Evolutionary conservation across 1,140 invertebrate species (phyloP), one percentile per base, ranked within the genome.

Genomic region (Neodiprion fabricii): DNA sequence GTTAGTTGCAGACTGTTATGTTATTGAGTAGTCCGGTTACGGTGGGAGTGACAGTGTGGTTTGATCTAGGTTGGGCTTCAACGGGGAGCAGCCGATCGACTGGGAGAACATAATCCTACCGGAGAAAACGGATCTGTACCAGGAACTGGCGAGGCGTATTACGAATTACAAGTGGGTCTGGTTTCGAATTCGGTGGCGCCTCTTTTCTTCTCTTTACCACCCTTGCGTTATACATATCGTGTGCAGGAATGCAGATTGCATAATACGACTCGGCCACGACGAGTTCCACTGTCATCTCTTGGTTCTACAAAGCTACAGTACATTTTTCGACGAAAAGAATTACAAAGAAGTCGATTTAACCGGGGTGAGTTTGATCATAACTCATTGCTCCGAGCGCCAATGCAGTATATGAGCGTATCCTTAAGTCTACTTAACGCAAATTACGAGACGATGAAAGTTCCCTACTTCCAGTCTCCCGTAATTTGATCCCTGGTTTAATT

Each of bases 261-360:
- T 90, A 53, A 85, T 91, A 12, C 85, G 87, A 72, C 88, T 91
- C 71, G 90, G 88, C 40, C 84, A 88, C 65, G 89, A 91, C 79
- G 90, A 91, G 79, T 92, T 91, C 77, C 86, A 88, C 70, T 92
- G 91, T 78, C 91, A 91, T 77, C 79, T 91, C 8, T 83, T 91
- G n/a, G 91, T 92, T 8, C 82, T 92, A 4, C 91, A 91, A 77
- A 91, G 90, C 79, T 92, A 92, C 78, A 91, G 91, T 14, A 80
- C 84, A 69, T 89, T 89, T 65, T 91, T 91, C 76, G 90, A 91
- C 70, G 86, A 88, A 21, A 87, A 89, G 77, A 86, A 85, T 77
- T 75, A 78, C 69, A 85, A 90, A 66, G 86, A 90, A 76, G 84
- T 91, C 48, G 90, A 91, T 76, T 78, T 92, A 21, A 87, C 89